Evolutionary conservation across 2,888 invertebrate species (phyloP), one percentile per base, ranked within the genome.

Genomic region (Schrankia costaestrigalis): DNA sequence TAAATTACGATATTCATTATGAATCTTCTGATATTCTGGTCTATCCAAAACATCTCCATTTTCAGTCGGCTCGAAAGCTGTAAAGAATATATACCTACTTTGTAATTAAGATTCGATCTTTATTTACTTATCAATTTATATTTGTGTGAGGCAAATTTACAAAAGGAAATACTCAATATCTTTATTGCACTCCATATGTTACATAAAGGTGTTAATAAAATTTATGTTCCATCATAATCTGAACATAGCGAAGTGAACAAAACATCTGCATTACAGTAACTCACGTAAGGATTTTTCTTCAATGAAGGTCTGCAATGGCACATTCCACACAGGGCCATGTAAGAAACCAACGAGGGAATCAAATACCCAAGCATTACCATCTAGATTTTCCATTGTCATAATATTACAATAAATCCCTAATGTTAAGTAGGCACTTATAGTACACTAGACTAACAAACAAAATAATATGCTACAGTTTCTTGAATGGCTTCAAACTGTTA

Each of bases 241-340:
- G 9, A 11, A 23, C 9, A 11, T n/a, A 21, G n/a, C 3, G 9
- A 9, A n/a, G 1, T 4, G 3, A 6, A 3, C 7, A 22, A 29
- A 14, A 9, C 26, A 21, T 15, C 11, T 19, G 23, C 10, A 21
- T 17, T 27, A 12, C 14, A 30, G n/a, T n/a, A n/a, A 66, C 91
- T 89, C 90, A 97, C 97, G 94, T 52, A 97, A 81, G 34, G 97
- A 97, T 78, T 96, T 96, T 66, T 96, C 95, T 79, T 97, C 97
- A 48, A 97, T 95, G 69, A 97, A 97, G 15, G 95, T 95, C 64
- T 96, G 91, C 31, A 97, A 84, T 0, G 97, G 97, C 8, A 95
- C 93, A 69, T 96, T 96, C 95, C 97, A 97, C 26, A 97, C 91
- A 0, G 97, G 96, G 1, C 97, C 97, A 74, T 96, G 95, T 31